Conservation (phyloP, 1,140 invertebrate species). For the Cydia strobilella region DNA sequence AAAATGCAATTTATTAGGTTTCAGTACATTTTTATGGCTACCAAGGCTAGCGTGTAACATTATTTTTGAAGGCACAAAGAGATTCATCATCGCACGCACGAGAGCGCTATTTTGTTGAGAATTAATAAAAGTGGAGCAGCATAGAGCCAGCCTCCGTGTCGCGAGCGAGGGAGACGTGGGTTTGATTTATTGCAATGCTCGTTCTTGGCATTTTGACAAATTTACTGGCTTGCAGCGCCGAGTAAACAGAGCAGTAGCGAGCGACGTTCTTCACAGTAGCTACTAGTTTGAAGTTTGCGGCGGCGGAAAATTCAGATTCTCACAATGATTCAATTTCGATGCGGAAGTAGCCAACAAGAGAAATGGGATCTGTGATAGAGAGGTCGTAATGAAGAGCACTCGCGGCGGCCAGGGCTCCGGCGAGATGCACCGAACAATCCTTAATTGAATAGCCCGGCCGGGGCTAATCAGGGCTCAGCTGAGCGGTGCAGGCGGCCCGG, state of each 20-base stretch:
- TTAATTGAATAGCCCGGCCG: conserved; percentile 76
- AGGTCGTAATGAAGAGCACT: conserved; percentile 67
- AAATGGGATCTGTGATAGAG: conserved; percentile 60
- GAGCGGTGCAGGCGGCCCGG: conserved; percentile 57
- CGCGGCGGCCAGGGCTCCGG: conserved; percentile 51
- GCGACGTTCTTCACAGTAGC: background rate
- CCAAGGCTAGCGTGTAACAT: background rate
- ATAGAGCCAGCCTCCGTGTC: background rate
- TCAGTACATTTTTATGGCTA: background rate
- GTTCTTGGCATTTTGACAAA: conserved; percentile 31
- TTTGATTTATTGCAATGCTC: conserved; percentile 29
- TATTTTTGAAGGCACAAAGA: background rate
- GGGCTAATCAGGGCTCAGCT: conserved; percentile 77
- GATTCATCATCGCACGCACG: background rate
- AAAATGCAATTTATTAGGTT: background rate
- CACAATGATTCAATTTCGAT: conserved; percentile 27
- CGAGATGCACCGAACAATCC: conserved; percentile 72
- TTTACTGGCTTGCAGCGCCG: conserved; percentile 21
- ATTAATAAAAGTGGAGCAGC: conserved; percentile 13
- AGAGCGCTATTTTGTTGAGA: conserved; percentile 6
- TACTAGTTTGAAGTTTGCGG: background rate
- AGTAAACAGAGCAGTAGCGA: conserved; percentile 7
- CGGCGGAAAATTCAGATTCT: conserved; percentile 43
- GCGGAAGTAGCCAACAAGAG: conserved; percentile 52
- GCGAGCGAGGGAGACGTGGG: conserved; percentile 10